Conservation (phyloP, 2,797 vertebrate genomes). For the Hypotaenidia okinawae region DNA sequence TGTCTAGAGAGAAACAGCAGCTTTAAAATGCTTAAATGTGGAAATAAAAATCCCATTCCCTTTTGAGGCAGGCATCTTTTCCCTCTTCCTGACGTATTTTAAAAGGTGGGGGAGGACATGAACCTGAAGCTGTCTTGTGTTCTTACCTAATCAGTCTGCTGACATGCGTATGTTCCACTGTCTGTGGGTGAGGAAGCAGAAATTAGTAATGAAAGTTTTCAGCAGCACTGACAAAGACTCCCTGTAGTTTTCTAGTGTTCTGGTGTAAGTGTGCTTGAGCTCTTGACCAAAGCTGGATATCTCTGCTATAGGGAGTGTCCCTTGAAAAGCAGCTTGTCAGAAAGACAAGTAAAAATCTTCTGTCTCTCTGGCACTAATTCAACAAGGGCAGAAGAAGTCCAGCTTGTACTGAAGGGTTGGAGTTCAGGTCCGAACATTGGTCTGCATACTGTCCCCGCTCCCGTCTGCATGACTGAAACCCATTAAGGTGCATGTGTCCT, state of each 20-base stretch:
- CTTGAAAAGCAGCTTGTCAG: not conserved
- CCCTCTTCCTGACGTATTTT: not conserved
- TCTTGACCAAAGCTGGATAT: not conserved
- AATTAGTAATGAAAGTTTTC: not conserved
- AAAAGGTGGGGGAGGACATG: not conserved
- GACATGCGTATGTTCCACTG: not conserved
- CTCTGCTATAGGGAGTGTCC: not conserved
- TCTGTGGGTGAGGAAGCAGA: not conserved
- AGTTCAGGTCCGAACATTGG: not conserved
- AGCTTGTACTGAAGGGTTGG: not conserved
- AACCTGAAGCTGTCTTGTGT: not conserved
- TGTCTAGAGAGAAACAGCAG: not conserved
- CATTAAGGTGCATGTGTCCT: accelerated
- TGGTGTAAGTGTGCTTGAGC: not conserved
- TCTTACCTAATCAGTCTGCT: not conserved
- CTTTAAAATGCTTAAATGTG: not conserved
- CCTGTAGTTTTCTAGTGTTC: not conserved
- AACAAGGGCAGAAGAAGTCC: not conserved
- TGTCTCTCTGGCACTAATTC: not conserved
- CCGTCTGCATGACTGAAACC: not conserved
- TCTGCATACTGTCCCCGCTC: not conserved
- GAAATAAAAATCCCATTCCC: not conserved
- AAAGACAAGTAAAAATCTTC: not conserved
- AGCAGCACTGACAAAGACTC: not conserved
- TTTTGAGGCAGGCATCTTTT: not conserved